These are phyloP conservation scores for Vanessa atalanta DNA, from an alignment of 1,140 invertebrate species.

Conservation along the genomic window DNA sequence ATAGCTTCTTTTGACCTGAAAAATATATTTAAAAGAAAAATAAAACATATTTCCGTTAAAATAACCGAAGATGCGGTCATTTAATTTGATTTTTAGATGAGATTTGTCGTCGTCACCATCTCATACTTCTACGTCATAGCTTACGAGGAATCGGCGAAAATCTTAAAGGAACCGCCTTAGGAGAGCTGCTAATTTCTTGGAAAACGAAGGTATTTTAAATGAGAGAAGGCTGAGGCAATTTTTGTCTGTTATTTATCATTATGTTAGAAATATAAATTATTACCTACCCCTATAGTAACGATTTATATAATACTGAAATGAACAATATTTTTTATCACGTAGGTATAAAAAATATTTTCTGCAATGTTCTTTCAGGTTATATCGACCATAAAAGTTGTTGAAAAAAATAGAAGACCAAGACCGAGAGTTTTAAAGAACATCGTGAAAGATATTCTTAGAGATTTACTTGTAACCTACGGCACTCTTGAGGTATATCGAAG, in stretches of 20 bases:
- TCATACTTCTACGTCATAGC: constrained; percentile 49
- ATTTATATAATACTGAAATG: not conserved
- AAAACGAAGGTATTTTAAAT: constrained; percentile 53
- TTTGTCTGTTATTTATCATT: not conserved
- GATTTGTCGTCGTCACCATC: constrained; percentile 59
- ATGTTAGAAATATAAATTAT: no score
- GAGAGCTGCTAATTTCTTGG: constrained; percentile 54
- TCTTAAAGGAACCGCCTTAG: constrained; percentile 49
- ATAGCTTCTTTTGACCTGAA: no score
- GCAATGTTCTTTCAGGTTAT: constrained; percentile 35
- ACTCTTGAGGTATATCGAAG: constrained; percentile 45
- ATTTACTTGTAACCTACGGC: constrained; percentile 51
- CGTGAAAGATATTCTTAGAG: constrained; percentile 43
- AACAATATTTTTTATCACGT: no score
- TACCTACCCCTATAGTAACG: not conserved
- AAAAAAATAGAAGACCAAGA: constrained; percentile 45
- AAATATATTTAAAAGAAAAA: no score
- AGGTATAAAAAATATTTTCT: no score
- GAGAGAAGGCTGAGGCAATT: not conserved
- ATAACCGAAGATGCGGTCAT: no score
- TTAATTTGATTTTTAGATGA: constrained; percentile 42
- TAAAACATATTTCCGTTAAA: no score
- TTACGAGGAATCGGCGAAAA: constrained; percentile 47
- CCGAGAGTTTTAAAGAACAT: constrained; percentile 40
- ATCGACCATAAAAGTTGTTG: constrained; percentile 42